Base-by-base conservation (phyloP, 2,113 vertebrate genomes). In the Steatornis caripensis region DNA sequence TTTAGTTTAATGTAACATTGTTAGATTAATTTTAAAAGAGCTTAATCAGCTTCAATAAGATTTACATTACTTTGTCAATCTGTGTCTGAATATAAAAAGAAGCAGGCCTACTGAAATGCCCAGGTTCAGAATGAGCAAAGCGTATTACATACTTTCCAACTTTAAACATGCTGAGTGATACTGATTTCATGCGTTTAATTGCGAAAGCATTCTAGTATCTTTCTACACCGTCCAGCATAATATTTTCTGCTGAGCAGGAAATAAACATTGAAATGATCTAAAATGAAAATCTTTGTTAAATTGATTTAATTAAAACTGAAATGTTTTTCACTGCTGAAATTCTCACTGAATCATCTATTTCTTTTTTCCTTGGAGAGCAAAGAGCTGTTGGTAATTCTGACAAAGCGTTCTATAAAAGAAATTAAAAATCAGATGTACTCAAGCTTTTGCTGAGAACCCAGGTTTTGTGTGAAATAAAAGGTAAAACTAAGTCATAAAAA, bases 271-370 rank as follows among this genome's bases (percentile, higher is more conserved):
- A 87, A 79, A 60, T 90, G 82, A 72, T 64, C 81, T 92, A 41
- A 78, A 58, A 36, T 61, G 53, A 90, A 94, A 87, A 84, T 87
- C 45, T 93, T 83, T 95, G 58, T 94, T 91, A 93, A 89, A 95
- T 78, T 76, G 39, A 89, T 95, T 79, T 93, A 89, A 97, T 95
- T 95, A 92, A 78, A 93, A n/a, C 6, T 18, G 58, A 74, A 71
- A 45, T 45, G 34, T 3, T 94, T 90, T 91, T 93, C 2, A 2
- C 49, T 49, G 46, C 15, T 57, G 65, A 90, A 94, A 82, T 71
- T 90, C 36, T 53, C 46, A 60, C 32, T 45, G 6, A 84, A 92
- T 92, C 76, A 84, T 92, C 32, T 84, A 45, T 82, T 92, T 75
- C 12, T 75, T 89, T 91, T 77, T 82, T 61, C 65, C 57, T 85